phyloP scores from a whole-genome alignment of 2,797 vertebrate genomes.

The Euthynnus affinis region DNA sequence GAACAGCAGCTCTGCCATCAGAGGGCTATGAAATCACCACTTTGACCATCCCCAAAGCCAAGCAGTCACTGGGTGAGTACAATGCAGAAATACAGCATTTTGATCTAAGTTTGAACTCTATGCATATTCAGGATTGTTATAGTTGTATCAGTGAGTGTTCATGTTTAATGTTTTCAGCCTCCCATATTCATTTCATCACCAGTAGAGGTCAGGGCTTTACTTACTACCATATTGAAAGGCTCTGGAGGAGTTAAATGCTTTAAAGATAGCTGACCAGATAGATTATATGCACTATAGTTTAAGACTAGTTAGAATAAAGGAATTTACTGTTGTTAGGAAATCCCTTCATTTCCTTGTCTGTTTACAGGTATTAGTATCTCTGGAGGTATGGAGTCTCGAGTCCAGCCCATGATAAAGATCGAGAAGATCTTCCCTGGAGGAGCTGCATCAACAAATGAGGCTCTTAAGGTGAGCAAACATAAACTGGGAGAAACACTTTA shows the following conservation, averaged over 20 bases:
- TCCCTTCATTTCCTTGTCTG: constrained; percentile 15
- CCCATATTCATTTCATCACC: constrained; percentile 38
- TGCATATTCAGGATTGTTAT: neutral
- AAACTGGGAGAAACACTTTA: neutral
- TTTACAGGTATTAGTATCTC: constrained; percentile 95
- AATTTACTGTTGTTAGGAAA: neutral
- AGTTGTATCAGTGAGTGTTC: neutral
- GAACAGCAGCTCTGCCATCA: constrained; percentile 33
- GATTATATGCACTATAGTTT: constrained; percentile 1
- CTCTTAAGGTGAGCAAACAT: constrained; percentile 88
- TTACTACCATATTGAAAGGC: constrained; percentile 34
- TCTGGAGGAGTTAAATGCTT: constrained; percentile 25
- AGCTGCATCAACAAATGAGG: constrained; percentile 91
- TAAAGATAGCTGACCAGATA: neutral
- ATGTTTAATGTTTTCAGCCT: neutral
- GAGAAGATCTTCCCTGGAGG: constrained; percentile 98
- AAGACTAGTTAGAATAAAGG: neutral
- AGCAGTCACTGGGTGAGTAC: constrained; percentile 93
- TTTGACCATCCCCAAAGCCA: constrained; percentile 91
- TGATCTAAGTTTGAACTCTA: neutral
- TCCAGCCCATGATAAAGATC: constrained; percentile 96
- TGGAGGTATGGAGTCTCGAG: constrained; percentile 93
- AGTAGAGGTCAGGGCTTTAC: constrained; percentile 71
- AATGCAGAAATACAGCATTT: constrained; percentile 5
- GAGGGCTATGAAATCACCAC: constrained; percentile 87